These are phyloP conservation scores for Syngnathus typhle DNA, from an alignment of 2,113 vertebrate species.

Conservation along the genomic window DNA sequence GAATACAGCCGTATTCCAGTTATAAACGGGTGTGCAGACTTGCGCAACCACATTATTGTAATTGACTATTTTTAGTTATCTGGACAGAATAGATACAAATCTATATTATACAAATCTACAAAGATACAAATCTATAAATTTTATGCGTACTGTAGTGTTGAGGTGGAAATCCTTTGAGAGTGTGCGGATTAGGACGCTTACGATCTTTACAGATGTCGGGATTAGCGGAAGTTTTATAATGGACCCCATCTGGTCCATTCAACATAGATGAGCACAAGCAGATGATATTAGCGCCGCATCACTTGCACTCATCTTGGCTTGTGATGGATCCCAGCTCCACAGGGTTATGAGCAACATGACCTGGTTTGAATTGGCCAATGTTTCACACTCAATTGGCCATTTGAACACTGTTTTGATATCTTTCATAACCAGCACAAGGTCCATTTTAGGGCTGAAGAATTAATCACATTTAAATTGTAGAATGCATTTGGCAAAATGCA, in stretches of 20 bases:
- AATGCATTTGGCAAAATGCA: no score
- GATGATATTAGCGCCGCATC: conserved; percentile 37
- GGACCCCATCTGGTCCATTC: conserved; percentile 48
- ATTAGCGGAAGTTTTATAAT: conserved; percentile 49
- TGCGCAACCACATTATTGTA: no score
- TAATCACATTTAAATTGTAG: no score
- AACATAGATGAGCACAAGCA: conserved; percentile 35
- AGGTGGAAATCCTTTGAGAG: conserved; percentile 42
- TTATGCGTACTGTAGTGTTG: background rate
- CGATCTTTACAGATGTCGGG: conserved; percentile 43
- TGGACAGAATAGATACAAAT: no score
- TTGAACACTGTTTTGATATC: background rate
- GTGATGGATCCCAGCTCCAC: conserved; percentile 6
- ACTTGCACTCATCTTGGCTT: conserved; percentile 16
- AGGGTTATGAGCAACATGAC: conserved; percentile 10
- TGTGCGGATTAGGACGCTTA: conserved; percentile 45
- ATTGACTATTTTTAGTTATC: no score
- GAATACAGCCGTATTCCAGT: no score
- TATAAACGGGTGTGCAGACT: no score
- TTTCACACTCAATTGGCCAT: background rate
- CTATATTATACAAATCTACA: no score
- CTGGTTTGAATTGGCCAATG: background rate
- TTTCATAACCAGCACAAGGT: background rate
- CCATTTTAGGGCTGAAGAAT: no score
- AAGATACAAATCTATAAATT: background rate